Evolutionary conservation across 2,888 invertebrate genomes (phyloP), one percentile per base, ranked within the genome.

Genomic region (Patella pellucida): DNA sequence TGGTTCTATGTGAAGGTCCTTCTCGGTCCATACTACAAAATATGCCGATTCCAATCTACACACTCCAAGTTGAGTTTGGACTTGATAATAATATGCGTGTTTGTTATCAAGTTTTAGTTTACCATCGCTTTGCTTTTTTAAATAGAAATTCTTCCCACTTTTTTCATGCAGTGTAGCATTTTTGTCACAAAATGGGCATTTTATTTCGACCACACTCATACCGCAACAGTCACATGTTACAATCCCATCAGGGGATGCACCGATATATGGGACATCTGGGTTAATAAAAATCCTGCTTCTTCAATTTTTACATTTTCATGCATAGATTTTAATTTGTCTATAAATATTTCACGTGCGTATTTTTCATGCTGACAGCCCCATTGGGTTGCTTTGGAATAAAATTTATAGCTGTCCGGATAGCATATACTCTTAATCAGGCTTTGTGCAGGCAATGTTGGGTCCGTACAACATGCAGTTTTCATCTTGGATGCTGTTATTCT

Each of bases 401-500:
- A 72, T 52, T 68, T 70, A 2, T 15, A 27, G 14, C 27, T n/a
- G 2, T 72, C 68, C 1, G 77, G 77, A 51, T 77, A 71, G 51
- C 76, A 79, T 1, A 79, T 67, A 68, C 15, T 41, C 52, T 62
- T 75, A 3, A 77, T 69, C 19, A 79, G 51, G 15, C 52, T 68
- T n/a, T 68, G 52, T 11, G 75, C 31, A n/a, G 76, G 72, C 1
- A 56, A 52, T 7, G 7, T 14, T 23, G 41, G 50, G 23, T 62
- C 14, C 11, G 76, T 77, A 23, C 41, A 41, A 54, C 77, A 79
- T 1, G 69, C 79, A 50, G 51, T 69, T 69, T 78, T 73, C 76
- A 78, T 74, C 16, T 69, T 68, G 15, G 78, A 79, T 7, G 78
- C 76, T 27, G 78, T 79, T 16, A 79, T 73, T 23, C 78, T 27